Evolutionary conservation across 2,113 vertebrate genomes (phyloP), one percentile per base, ranked within the genome.

Genomic region (Rallus limicola): DNA sequence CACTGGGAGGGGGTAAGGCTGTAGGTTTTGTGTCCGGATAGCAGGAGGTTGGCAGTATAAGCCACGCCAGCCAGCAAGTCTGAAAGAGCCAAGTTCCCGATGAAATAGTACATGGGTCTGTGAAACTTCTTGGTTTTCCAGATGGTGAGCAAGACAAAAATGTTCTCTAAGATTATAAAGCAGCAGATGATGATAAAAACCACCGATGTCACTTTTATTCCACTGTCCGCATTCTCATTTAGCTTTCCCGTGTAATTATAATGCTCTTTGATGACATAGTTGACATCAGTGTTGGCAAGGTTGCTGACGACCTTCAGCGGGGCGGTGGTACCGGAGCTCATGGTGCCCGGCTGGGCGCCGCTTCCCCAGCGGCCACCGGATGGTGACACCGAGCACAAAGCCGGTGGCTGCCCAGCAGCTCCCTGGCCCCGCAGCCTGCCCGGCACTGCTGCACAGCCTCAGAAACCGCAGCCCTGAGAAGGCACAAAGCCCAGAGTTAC

Each of bases 41-140:
- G 96, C 89, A 99, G 97, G 95, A 99, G 98, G 97, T 99, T 99
- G 96, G 99, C 98, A 0, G 97, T 99, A 95, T 99, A 99, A 56
- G 99, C 99, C 50, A 99, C 98, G 2, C 99, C 99, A 0, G 99
- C 99, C 96, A 99, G 97, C 93, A 99, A 98, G 98, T 99, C 99
- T 10, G 99, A 99, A 85, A 99, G 98, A 31, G 99, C 99, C 97
- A 99, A 97, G 96, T 99, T 99, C 42, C 99, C 99, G n/a, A 99
- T 99, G 94, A 99, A 99, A 97, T 99, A 99, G 97, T 99, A 99
- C 99, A 99, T 99, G 85, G 99, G 99, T 80, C 99, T 98, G 98
- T 99, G 99, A 97, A 99, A 99, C 97, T 99, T 99, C 98, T 99
- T 99, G 97, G 99, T 99, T 96, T 99, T 99, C 99, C 99, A 99